Evolutionary conservation across 2,113 vertebrate species (phyloP), one percentile per base, ranked within the genome.

Genomic region (Mormoops blainvillei): DNA sequence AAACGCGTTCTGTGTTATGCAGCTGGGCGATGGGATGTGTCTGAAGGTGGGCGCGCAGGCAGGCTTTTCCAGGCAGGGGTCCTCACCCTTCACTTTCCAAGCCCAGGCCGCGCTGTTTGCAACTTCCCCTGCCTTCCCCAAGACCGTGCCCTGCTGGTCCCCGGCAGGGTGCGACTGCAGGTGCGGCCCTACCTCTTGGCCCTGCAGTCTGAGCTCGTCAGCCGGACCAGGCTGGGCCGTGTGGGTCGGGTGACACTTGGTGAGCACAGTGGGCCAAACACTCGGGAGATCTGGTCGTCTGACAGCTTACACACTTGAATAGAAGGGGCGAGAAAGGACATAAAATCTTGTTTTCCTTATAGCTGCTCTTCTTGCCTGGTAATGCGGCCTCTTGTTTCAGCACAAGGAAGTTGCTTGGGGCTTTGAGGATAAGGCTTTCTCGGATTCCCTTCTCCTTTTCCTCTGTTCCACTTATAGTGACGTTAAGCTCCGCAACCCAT

Each of bases 391-490:
- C 94, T 85, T 22, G 68, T 56, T 94, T 93, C 63, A 83, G 36
- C 54, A 38, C 61, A 41, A 68, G 80, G 61, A 78, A 28, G 13
- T 43, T 87, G 58, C 19, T 73, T 78, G 41, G 86, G 65, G 19
- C 74, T 94, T 93, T 91, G 74, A 83, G 94, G 73, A 87, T 43
- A 74, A 31, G 45, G n/a, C 10, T 61, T 67, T 54, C 41, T 88
- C 50, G 22, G 7, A 54, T 7, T 81, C 26, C 13, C 52, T 63
- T 90, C 22, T 58, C 67, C n/a, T 38, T 52, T 91, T 70, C 43
- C 13, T 7, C 63, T 45, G 80, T 86, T 52, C 50, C 20, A 12
- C 43, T 54, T 54, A 28, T n/a, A 52, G 77, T 18, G 56, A 14
- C 45, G 33, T 45, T 77, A 73, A 87, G 71, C 56, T n/a, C 45